These are phyloP conservation scores for Borostomias antarcticus DNA, from an alignment of 2,797 vertebrate genomes.

Conservation along the genomic window DNA sequence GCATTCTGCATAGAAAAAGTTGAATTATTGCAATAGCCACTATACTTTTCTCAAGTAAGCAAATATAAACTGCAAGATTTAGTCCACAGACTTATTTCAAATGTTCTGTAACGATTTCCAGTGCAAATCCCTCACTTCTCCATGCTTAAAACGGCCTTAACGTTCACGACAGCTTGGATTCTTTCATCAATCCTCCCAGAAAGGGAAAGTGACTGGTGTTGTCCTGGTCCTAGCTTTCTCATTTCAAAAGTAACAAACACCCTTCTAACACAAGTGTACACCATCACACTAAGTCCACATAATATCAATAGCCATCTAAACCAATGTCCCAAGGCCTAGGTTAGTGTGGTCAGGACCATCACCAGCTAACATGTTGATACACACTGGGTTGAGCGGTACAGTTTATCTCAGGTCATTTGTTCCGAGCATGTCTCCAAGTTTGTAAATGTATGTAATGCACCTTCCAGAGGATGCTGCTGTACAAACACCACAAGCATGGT, in stretches of 20 bases:
- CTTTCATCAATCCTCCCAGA: background rate
- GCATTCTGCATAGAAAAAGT: background rate
- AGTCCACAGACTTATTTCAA: background rate
- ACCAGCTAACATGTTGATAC: background rate
- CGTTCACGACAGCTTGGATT: background rate
- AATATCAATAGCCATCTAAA: background rate
- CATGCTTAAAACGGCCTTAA: background rate
- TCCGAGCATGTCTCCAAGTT: background rate
- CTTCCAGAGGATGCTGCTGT: background rate
- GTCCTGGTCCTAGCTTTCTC: background rate
- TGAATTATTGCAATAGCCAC: slow-evolving; percentile 5
- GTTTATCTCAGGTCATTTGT: background rate
- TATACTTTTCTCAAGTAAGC: background rate
- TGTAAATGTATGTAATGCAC: background rate
- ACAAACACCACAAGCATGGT: background rate
- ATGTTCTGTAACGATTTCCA: background rate
- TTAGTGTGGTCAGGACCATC: background rate
- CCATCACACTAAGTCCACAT: background rate
- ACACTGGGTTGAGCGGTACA: background rate
- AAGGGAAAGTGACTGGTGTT: background rate
- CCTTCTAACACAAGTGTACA: background rate
- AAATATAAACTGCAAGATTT: background rate
- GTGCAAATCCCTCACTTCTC: slow-evolving; percentile 10
- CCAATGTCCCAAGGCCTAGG: background rate
- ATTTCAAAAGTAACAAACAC: background rate